These are phyloP conservation scores for Doris montereyensis DNA, from an alignment of 2,888 invertebrate genomes.

Conservation along the genomic window DNA sequence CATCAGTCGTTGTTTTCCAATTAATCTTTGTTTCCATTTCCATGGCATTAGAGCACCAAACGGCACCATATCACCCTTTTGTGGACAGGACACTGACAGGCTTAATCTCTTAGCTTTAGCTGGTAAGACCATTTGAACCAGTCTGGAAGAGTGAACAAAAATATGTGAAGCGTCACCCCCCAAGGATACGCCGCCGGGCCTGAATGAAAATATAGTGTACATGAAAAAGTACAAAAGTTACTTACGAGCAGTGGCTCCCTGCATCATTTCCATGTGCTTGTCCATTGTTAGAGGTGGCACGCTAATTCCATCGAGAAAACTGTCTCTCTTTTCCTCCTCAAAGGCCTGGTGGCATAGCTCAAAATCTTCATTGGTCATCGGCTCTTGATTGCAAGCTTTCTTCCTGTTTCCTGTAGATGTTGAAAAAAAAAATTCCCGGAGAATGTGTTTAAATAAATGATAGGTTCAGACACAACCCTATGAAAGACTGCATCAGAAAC, in stretches of 20 bases:
- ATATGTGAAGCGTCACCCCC: too few species aligned
- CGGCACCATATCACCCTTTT: too few species aligned
- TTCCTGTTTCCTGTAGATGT: slow-evolving; percentile 17
- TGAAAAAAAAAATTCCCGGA: background rate
- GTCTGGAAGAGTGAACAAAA: too few species aligned
- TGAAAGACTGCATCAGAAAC: too few species aligned
- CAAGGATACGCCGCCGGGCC: too few species aligned
- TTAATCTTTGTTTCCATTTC: too few species aligned
- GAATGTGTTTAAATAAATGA: background rate
- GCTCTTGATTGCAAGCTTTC: slow-evolving; percentile 25
- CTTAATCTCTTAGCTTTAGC: too few species aligned
- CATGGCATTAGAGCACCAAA: too few species aligned
- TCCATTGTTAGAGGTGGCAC: slow-evolving; percentile 31
- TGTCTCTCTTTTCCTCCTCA: slow-evolving; percentile 30
- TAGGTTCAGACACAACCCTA: too few species aligned
- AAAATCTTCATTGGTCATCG: slow-evolving; percentile 42
- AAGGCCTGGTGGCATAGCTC: slow-evolving; percentile 23
- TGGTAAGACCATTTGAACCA: too few species aligned
- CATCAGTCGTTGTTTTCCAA: too few species aligned
- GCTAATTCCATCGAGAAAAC: background rate
- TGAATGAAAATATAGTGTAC: background rate
- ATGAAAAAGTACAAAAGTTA: background rate
- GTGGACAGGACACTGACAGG: too few species aligned
- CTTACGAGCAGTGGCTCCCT: slow-evolving; percentile 30
- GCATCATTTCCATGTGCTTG: slow-evolving; percentile 41